Evolutionary conservation across 2,888 invertebrate genomes (phyloP), one percentile per base, ranked within the genome.

Genomic region (Villa cingulata): DNA sequence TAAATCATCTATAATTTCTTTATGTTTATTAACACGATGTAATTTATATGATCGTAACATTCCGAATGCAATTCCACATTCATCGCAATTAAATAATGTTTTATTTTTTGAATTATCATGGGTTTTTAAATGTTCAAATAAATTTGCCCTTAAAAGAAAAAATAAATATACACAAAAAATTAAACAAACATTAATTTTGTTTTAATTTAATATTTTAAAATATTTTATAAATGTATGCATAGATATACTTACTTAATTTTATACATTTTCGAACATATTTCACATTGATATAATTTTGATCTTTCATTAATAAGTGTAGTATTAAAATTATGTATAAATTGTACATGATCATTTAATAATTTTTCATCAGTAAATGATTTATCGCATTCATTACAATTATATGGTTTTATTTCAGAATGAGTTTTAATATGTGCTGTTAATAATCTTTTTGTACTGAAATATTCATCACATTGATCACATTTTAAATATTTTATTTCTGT

Each of bases 231-330:
- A 17, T 16, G 17, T 16, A 4, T 16, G n/a, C 2, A 41, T 10
- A 41, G 3, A 4, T 18, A 27, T 41, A 51, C 57, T 51, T 58
- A 63, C 62, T 61, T 62, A 10, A 62, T 58, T 15, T 59, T 58
- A 51, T 62, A 63, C 43, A 58, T 60, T 54, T 62, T 63, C 34
- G 58, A 60, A 49, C 63, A 63, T 50, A 57, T 59, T 5, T 59
- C 57, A 44, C 62, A 62, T 48, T 62, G 61, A 51, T 57, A 62
- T 41, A 37, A 49, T 37, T 55, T 55, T 12, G 29, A 32, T 12
- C 12, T 32, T 12, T 32, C 12, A 12, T 12, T 32, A 12, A 32
- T 32, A 12, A 40, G 15, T 17, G 46, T 41, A n/a, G n/a, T n/a
- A 16, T 46, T 41, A 15, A 17, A 41, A 27, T 41, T 36, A 23